Evolutionary conservation across 1,140 invertebrate genomes (phyloP).

Genomic region (Caligus rogercresseyi): DNA sequence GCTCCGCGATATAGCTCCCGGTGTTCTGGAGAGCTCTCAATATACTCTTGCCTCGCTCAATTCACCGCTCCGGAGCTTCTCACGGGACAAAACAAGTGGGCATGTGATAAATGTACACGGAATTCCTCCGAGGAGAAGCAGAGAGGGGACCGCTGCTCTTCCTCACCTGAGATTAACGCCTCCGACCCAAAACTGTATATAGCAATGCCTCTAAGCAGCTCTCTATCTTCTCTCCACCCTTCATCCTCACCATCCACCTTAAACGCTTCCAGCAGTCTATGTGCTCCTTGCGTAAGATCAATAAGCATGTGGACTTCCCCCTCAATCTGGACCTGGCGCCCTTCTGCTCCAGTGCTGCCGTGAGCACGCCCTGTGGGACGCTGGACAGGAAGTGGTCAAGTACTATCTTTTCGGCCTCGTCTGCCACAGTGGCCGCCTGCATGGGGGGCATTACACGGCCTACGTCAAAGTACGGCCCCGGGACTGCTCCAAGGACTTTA

Average conservation of each 20-base stretch:
- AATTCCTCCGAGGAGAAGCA: background rate
- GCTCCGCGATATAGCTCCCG: constrained; percentile 41
- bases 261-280: constrained; percentile 50
- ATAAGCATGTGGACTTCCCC: constrained; percentile 70
- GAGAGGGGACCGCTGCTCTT: background rate
- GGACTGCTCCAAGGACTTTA: constrained; percentile 23
- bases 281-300: constrained; percentile 48
- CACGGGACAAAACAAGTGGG: constrained; percentile 74
- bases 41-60: constrained; percentile 70
- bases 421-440: constrained; percentile 72
- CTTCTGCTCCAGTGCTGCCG: constrained; percentile 48
- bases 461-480: constrained; percentile 43
- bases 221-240: constrained; percentile 69
- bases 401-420: constrained; percentile 89
- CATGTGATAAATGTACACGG: constrained; percentile 71
- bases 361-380: background rate
- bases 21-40: constrained; percentile 53
- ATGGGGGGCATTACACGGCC: constrained; percentile 88
- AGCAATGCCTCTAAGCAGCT: constrained; percentile 81
- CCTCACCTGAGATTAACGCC: background rate
- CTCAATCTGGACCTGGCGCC: constrained; percentile 67
- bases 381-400: constrained; percentile 35
- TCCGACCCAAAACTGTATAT: constrained; percentile 47
- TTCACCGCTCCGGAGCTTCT: constrained; percentile 75
- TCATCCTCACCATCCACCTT: constrained; percentile 79